Evolutionary conservation across 2,113 vertebrate genomes (phyloP), one percentile per base, ranked within the genome.

Genomic region (Pimephales promelas): DNA sequence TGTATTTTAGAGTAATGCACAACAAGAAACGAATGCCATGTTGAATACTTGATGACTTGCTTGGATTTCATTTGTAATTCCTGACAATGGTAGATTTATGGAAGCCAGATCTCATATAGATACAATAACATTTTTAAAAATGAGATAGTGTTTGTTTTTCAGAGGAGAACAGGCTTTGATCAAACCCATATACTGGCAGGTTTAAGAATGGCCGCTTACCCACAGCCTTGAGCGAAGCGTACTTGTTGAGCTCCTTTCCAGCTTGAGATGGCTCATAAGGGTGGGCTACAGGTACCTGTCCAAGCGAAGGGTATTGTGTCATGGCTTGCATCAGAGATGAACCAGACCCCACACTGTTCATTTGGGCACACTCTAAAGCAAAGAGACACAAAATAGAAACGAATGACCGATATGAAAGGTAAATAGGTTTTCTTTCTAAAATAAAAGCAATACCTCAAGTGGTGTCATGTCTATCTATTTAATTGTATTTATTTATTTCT

Each of bases 171-270:
- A 54, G 18, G 20, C 18, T 54, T 54, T 22, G 18, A 22, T 54
- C 20, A 54, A 54, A 54, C 52, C 66, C 20, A 28, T 7, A 49
- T 18, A 75, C 10, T 22, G 5, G 18, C 49, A 26, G 9, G 20
- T 40, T 22, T 49, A 13, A 54, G 24, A 18, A 57, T 20, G 14
- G 28, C 45, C 61, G 24, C 98, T 98, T 94, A 99, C 97, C 98
- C 0, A 99, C 98, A 40, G 97, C 97, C 93, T 99, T 99, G 5
- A 99, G 92, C 49, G 98, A 98, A 82, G 98, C 97, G 0, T 99
- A 99, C 89, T 99, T 99, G 94, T 98, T 99, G 72, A 98, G 91
- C 57, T 99, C 97, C 88, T 97, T 98, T 89, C 95, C 96, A 0
- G 95, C 86, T 22, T 92, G 95, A 74, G 96, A 96, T 87, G 97